Evolutionary conservation across 53 echinoderm and acorn worm genomes (phyloP).

Genomic region (Antedon mediterranea): DNA sequence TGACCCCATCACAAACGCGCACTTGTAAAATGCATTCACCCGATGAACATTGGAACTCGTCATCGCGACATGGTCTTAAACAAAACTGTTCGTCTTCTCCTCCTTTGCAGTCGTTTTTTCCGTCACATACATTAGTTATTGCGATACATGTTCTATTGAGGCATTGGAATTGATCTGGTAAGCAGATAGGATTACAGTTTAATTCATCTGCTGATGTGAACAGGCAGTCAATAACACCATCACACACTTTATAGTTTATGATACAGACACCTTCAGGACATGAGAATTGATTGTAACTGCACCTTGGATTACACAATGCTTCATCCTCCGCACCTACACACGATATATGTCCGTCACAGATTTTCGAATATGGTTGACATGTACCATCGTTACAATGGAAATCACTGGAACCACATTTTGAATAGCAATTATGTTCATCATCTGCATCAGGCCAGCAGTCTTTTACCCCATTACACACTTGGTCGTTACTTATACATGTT

Average conservation of each 20-base stretch:
- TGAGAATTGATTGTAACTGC: not conserved
- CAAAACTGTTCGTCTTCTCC: not conserved
- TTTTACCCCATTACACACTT: not conserved
- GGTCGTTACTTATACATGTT: not conserved
- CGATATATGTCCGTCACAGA: not conserved
- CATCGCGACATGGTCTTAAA: not conserved
- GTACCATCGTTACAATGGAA: not conserved
- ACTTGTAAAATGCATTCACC: not conserved
- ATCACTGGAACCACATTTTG: not conserved
- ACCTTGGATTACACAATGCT: not conserved
- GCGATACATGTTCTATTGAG: not conserved
- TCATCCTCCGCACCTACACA: not conserved
- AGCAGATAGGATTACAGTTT: not conserved
- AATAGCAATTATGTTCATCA: not conserved
- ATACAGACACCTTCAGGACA: not conserved
- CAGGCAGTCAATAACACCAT: not conserved
- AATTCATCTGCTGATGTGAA: not conserved
- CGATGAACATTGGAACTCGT: not conserved
- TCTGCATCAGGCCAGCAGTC: not conserved
- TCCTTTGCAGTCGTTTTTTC: not conserved
- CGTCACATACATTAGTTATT: not conserved
- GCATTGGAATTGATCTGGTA: not conserved
- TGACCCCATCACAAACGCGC: not conserved
- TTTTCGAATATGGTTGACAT: not conserved
- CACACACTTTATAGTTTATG: not conserved